Evolutionary conservation across 2,113 vertebrate species (phyloP), one percentile per base, ranked within the genome.

Genomic region (Pteropus alecto): DNA sequence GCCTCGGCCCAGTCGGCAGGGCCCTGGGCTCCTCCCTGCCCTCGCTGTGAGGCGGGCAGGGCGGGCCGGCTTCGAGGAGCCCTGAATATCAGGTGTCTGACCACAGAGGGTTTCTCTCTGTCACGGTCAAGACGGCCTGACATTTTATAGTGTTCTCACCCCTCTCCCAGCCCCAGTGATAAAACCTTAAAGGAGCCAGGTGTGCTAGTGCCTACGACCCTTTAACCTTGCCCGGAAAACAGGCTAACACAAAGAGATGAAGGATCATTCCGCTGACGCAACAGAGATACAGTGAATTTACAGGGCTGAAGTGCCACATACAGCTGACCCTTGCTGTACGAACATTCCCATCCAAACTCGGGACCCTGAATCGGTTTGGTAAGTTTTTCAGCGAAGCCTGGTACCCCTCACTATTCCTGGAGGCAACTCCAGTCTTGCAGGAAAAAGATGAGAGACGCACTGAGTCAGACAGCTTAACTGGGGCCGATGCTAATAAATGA

Each of bases 401-500:
- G 60, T 4, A 11, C 4, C 71, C 63, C 33, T 28, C 70, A 21
- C 22, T 6, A 5, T 2, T 71, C 84, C 65, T 30, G 65, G 51
- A 60, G 71, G 41, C 35, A 26, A 65, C 11, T 2, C 28, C n/a
- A 61, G 67, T 21, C 56, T 70, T 74, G 83, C 1, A 78, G 67
- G 78, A 51, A 26, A 94, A 92, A 85, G 41, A 56, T 81, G 67
- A 87, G 94, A 96, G 92, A 85, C 97, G 95, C 19, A 38, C 60
- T 0, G 0, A 60, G 97, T 67, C 83, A 93, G 98, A 93, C 97
- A 92, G 93, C 97, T 96, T 84, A 81, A 90, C 65, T 70, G 30
- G 26, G 95, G 93, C 73, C 78, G 97, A 81, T 94, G 98, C 97
- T 98, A 98, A 97, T 97, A 97, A 97, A 95, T 60, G 97, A 98